Evolutionary conservation across 2,113 vertebrate species (phyloP), one percentile per base, ranked within the genome.

Genomic region (Platichthys flesus): DNA sequence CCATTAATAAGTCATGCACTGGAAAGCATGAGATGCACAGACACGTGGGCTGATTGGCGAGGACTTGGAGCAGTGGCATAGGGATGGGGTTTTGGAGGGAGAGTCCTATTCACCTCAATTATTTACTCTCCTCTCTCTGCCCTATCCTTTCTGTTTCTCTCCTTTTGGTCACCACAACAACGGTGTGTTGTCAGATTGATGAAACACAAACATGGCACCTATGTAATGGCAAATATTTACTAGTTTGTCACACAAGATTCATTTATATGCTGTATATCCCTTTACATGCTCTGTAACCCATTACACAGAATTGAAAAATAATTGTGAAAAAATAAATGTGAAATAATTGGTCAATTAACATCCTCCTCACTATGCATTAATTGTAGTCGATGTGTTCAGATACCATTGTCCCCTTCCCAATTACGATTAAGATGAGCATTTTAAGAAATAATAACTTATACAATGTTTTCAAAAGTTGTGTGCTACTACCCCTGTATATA

Each of bases 71-170:
- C 63, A 42, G 67, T 58, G 67, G 71, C 76, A 72, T 47, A 71
- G 79, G 64, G 65, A 86, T 12, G 76, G 64, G 79, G 65, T 54
- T 31, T 81, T 66, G 72, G 55, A 65, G 63, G 58, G 54, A 75
- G 85, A 77, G 78, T 94, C 87, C 63, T 81, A 23, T 93, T 94
- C 87, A 45, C 60, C 74, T 93, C 40, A 93, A 94, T 93, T 74
- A 93, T 93, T 93, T 71, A 94, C 65, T 0, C 0, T 24, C 76
- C 52, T 71, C 61, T 62, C 64, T 67, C n/a, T n/a, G 58, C 56
- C 55, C 47, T 40, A 23, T 59, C 55, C 59, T 76, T 63, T 72
- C 26, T 71, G 28, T 69, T 67, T 71, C 13, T 61, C 70, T 76
- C 2, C 42, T 69, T 52, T 23, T 63, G 40, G 51, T 74, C 37